Evolutionary conservation across 2,888 invertebrate species (phyloP).

Genomic region (Cerastis rubricosa): DNA sequence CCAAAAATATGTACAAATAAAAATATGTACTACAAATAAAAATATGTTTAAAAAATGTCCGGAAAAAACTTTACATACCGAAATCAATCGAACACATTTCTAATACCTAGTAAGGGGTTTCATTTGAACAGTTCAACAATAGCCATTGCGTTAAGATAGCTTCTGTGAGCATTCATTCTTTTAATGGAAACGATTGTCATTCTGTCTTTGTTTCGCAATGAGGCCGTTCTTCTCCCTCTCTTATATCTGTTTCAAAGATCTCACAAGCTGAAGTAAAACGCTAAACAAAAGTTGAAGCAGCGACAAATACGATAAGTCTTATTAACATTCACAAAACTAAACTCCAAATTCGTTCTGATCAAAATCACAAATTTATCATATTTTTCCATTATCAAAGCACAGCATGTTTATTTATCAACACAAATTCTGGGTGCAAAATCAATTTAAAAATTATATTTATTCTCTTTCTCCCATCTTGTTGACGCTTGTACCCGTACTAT

Average conservation of each 20-base stretch:
- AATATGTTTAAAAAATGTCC: too few species aligned
- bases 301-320: conserved; percentile 15
- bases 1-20: too few species aligned
- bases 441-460: conserved; percentile 84
- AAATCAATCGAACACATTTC: not conserved
- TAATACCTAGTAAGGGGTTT: not conserved
- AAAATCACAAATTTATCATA: conserved; percentile 45
- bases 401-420: conserved; percentile 84
- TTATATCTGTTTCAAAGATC: conserved; percentile 24
- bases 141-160: not conserved
- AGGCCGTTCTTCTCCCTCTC: conserved; percentile 43
- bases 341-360: conserved; percentile 26
- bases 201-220: not conserved
- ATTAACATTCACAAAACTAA: conserved; percentile 28
- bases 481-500: conserved; percentile 86
- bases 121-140: not conserved
- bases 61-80: too few species aligned
- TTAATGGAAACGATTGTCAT: not conserved
- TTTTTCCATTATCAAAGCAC: conserved; percentile 75
- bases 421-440: conserved; percentile 78
- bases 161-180: not conserved
- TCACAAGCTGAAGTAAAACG: conserved; percentile 40
- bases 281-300: conserved; percentile 39
- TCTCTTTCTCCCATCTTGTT: conserved; percentile 88
- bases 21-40: too few species aligned